A percentile compares a stretch with the other conserved stretches of the same genome.
Conservation (phyloP, 92 coral and sea anemone species). For the Siderastrea radians region DNA sequence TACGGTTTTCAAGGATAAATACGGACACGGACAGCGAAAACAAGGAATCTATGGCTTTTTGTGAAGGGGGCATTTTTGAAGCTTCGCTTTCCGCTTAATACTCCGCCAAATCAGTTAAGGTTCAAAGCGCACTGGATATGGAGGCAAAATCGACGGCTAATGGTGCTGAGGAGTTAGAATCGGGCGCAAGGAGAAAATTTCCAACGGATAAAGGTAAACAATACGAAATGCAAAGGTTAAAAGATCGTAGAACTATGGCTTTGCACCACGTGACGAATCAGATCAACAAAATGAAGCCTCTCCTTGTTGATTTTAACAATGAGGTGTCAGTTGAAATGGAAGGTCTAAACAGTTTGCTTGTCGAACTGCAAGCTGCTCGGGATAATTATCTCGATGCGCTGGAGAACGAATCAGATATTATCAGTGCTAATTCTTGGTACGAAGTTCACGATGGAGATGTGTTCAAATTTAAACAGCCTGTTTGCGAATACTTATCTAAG, state of each 20-base stretch:
- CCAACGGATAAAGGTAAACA: slow-evolving; percentile 46
- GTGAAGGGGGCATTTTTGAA: no score
- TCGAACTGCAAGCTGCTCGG: slow-evolving; percentile 30
- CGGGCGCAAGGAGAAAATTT: background rate
- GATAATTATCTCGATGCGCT: slow-evolving; percentile 28
- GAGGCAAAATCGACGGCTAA: no score
- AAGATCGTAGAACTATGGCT: slow-evolving; percentile 47
- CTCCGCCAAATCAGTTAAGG: no score
- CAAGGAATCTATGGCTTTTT: no score
- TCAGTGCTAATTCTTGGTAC: no score
- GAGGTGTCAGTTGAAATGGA: slow-evolving; percentile 35
- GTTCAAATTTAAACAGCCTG: slow-evolving; percentile 53
- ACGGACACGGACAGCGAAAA: no score
- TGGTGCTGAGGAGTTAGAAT: no score
- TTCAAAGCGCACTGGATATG: background rate
- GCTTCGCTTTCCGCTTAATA: no score
- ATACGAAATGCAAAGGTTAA: slow-evolving; percentile 38
- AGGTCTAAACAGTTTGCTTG: slow-evolving; percentile 25
- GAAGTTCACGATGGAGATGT: slow-evolving; percentile 45
- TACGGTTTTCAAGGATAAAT: no score
- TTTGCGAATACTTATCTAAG: slow-evolving; percentile 16
- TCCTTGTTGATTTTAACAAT: slow-evolving; percentile 26
- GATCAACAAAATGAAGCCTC: background rate
- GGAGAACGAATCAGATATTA: no score
- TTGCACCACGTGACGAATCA: slow-evolving; percentile 48